A percentile compares a stretch with the other conserved stretches of the same genome.
phyloP scores from a whole-genome alignment of 2,888 invertebrate genomes.

The Spodoptera picta region DNA sequence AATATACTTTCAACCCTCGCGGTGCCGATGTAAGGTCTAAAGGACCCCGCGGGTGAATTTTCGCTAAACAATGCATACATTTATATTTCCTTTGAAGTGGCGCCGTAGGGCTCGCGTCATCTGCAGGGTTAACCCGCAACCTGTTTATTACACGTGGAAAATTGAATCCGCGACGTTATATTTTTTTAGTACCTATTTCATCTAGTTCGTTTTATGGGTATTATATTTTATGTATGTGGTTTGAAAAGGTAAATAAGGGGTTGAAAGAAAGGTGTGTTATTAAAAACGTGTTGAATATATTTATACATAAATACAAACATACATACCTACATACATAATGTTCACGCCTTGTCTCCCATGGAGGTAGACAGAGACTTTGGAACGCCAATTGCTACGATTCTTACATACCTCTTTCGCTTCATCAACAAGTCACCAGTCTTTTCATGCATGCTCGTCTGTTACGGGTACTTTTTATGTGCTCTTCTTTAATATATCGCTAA shows the following conservation, averaged over 20 bases:
- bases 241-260: neutral
- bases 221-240: slow-evolving; percentile 14
- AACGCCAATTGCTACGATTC: too few species aligned
- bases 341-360: too few species aligned
- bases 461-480: too few species aligned
- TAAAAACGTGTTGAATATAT: too few species aligned
- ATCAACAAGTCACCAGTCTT: too few species aligned
- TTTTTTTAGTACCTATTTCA: slow-evolving; percentile 47
- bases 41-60: slow-evolving; percentile 75
- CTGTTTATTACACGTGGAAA: slow-evolving; percentile 78
- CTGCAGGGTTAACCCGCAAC: slow-evolving; percentile 79
- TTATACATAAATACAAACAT: too few species aligned
- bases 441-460: too few species aligned
- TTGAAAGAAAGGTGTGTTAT: too few species aligned
- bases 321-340: too few species aligned
- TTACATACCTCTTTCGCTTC: too few species aligned
- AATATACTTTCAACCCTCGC: slow-evolving; percentile 61
- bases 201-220: slow-evolving; percentile 37
- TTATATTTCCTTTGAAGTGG: slow-evolving; percentile 86
- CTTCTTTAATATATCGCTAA: too few species aligned
- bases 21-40: slow-evolving; percentile 64
- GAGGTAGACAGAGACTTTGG: too few species aligned
- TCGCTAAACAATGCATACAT: slow-evolving; percentile 87
- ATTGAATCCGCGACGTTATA: slow-evolving; percentile 65
- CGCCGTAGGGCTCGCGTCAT: slow-evolving; percentile 83